Conservation (phyloP, 2,113 vertebrate species). For the Planiliza haematocheilus region DNA sequence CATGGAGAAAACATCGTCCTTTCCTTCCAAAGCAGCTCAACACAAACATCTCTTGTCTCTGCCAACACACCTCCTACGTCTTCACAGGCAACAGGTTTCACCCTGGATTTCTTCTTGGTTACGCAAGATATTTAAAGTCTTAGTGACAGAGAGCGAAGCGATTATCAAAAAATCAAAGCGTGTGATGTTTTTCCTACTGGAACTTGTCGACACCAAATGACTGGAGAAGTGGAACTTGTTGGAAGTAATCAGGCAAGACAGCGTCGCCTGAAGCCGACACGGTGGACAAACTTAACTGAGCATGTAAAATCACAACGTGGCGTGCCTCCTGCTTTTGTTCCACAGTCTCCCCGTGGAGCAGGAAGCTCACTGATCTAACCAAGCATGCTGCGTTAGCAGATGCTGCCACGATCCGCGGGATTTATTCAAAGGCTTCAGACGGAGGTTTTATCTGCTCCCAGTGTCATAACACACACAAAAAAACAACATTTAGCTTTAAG, state of each 20-base stretch:
- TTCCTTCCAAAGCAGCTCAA: slow-evolving; percentile 19
- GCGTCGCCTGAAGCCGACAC: slow-evolving; percentile 35
- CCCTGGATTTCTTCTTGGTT: not conserved
- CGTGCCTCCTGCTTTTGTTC: slow-evolving; percentile 32
- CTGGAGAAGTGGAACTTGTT: slow-evolving; percentile 63
- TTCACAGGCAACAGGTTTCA: slow-evolving; percentile 3
- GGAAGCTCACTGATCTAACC: slow-evolving; percentile 29
- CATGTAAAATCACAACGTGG: slow-evolving; percentile 41
- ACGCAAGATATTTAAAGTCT: not conserved
- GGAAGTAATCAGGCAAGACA: slow-evolving; percentile 65
- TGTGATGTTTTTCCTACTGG: slow-evolving; percentile 30
- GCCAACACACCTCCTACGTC: not conserved
- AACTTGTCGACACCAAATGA: slow-evolving; percentile 50
- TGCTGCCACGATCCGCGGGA: slow-evolving; percentile 20
- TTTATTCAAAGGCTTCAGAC: slow-evolving; percentile 25
- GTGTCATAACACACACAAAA: not conserved
- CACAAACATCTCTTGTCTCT: slow-evolving; percentile 10
- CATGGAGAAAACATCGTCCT: slow-evolving; percentile 18
- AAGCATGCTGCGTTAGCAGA: slow-evolving; percentile 35
- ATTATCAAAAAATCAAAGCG: slow-evolving; percentile 46
- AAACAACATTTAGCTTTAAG: slow-evolving; percentile 17
- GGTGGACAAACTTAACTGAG: slow-evolving; percentile 62
- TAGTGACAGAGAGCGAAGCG: slow-evolving; percentile 3
- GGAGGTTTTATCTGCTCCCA: not conserved
- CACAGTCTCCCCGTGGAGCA: slow-evolving; percentile 25